Percentiles rank a stretch among this genome's conserved stretches.
phyloP scores from a whole-genome alignment of 2,888 invertebrate genomes.

The Nematopogon swammerdamellus region DNA sequence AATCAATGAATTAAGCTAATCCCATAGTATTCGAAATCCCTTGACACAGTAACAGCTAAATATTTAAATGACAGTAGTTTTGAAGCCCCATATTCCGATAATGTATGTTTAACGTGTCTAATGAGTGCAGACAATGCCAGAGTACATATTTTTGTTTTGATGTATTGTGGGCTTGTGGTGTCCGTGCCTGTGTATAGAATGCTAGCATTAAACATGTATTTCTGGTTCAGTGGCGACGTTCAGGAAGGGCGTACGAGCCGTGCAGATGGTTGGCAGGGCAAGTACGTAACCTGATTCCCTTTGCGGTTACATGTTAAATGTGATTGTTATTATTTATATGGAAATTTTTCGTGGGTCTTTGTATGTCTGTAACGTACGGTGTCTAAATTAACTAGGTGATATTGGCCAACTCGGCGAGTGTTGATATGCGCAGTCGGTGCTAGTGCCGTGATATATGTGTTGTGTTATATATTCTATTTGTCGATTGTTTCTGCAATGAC shows the following conservation, averaged over 20 bases:
- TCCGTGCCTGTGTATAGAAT: too few species aligned
- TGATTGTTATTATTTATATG: neutral
- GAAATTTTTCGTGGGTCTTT: neutral
- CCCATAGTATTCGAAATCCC: too few species aligned
- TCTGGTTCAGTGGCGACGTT: conserved; percentile 93
- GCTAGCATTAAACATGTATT: conserved; percentile 24
- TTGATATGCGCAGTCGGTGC: neutral
- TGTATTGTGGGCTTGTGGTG: too few species aligned
- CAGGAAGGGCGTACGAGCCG: conserved; percentile 99
- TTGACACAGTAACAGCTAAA: too few species aligned
- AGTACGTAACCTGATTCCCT: conserved; percentile 73
- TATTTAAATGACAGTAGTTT: too few species aligned
- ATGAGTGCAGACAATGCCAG: too few species aligned
- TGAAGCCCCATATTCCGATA: too few species aligned
- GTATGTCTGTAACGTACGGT: neutral
- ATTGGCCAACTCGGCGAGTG: neutral
- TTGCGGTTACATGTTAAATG: neutral
- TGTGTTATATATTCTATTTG: neutral
- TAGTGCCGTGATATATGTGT: neutral
- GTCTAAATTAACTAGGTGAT: neutral
- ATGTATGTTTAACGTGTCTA: too few species aligned
- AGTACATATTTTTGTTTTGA: too few species aligned
- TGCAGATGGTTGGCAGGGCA: conserved; percentile 98
- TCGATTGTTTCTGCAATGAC: neutral
- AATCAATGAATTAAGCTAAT: too few species aligned